Base-by-base conservation (phyloP, 1,140 invertebrate species). In the Drosophila melanica region DNA sequence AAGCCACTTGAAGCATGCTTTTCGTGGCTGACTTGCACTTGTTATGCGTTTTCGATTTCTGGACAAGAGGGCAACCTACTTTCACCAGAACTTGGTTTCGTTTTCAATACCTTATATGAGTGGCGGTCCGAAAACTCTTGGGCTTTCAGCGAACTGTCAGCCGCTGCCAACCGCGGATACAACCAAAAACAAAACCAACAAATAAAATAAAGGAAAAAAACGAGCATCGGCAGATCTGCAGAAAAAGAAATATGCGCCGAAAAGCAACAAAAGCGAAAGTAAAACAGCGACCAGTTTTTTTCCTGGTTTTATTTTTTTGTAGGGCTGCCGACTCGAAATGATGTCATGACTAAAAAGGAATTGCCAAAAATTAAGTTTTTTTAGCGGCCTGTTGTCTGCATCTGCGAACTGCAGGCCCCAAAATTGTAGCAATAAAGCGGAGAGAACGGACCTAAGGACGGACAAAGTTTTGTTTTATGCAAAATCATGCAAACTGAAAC, bases 31-130 rank as follows among this genome's bases (percentile, higher is more conserved):
- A 76, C 51, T 69, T 79, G 82, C 82, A 89, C 82, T 87, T 87
- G 82, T 73, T 73, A 82, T 86, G 82, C 82, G 79, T 87, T 87
- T 78, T 81, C 73, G 59, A 16, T 80, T 80, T 80, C 39, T 60
- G 65, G 65, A 54, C 58, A 55, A 48, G 59, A 75, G 75, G 62
- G 45, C 75, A 79, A 72, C 75, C 80, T 75, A 84, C 82, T 87
- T 87, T 87, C 84, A 89, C 84, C 79, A 87, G 84, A 87, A 87
- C 85, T 48, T 48, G 84, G 79, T 89, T 89, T 89, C 82, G 63
- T 71, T 87, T 87, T 87, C 82, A 87, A 89, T 77, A 66, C 84
- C 84, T 74, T 86, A 75, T 75, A 80, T 27, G 58, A 55, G 30
- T 33, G 33, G 12, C 42, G 45, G 54, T 27, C 75, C 58, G 68